Base-by-base conservation (phyloP, 2,888 invertebrate species). In the Cistogaster globosa region DNA sequence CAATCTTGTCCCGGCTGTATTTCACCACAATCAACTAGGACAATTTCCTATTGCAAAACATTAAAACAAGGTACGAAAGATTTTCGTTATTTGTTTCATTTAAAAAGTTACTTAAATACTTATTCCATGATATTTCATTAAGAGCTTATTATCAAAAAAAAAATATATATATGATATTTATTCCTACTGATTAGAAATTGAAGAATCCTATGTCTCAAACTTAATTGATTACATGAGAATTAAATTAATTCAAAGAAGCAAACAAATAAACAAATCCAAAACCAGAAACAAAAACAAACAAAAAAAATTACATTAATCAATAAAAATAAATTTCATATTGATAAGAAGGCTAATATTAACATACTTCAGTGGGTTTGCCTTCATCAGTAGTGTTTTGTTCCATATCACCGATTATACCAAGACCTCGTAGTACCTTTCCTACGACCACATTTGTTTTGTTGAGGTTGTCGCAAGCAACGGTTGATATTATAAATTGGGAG, bases 401-500 rank as follows among this genome's bases (percentile, higher is more conserved):
- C 92, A 97, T 94, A 91, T 96, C 96, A n/a, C 93, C 92, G 0
- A 96, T 93, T 2, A 96, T 93, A 32, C 95, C 95, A 69, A 96
- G 92, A 0, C 98, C 98, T 87, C 95, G 95, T 18, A 95, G 88
- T n/a, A 98, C 96, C 86, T 94, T 94, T 0, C 97, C 98, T 90
- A 97, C 96, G 32, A 95, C 97, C 2, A 97, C 97, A 91, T 98
- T 97, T 18, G 94, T 95, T 7, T 94, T 95, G 91, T 98, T 96
- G 62, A 98, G 93, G 90, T 97, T 97, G 0, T 94, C 93, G 89
- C 97, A 96, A 1, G 95, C 94, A 1, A 95, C 95, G 0, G 95
- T 95, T 0, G 97, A 96, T 81, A 99, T 96, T 90, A 98, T 97
- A 93, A 99, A 99, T 93, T 99, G 99, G 0, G 98, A 98, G 87